Conservation (phyloP, 2,888 invertebrate genomes). For the Aricia artaxerxes region DNA sequence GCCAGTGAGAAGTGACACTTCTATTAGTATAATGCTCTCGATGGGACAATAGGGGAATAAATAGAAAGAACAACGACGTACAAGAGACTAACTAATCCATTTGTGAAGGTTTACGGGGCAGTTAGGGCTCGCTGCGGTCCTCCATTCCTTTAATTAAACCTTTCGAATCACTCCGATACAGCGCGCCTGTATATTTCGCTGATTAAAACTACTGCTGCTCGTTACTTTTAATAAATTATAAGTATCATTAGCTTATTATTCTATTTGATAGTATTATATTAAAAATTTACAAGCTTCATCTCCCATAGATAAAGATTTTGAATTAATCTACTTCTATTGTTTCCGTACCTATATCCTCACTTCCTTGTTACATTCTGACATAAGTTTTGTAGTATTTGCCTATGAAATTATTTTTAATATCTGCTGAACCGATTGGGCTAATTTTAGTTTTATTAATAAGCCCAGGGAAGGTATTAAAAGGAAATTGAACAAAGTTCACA, state of each 20-base stretch:
- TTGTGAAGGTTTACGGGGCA: conserved; percentile 50
- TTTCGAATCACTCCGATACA: conserved; percentile 50
- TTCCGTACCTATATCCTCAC: too few species aligned
- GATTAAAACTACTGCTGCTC: conserved; percentile 35
- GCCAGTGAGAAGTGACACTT: neutral
- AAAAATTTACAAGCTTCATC: neutral
- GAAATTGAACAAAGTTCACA: too few species aligned
- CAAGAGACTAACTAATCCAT: conserved; percentile 73
- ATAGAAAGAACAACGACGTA: conserved; percentile 52
- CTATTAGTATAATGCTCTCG: neutral
- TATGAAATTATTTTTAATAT: too few species aligned
- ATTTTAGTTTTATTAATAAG: too few species aligned
- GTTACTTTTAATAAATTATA: conserved; percentile 35
- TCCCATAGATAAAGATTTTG: neutral
- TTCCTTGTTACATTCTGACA: too few species aligned
- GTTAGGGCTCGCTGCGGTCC: conserved; percentile 47
- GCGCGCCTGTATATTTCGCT: conserved; percentile 42
- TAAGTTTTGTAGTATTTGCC: too few species aligned
- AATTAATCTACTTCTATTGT: neutral
- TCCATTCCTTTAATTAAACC: conserved; percentile 75
- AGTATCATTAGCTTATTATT: conserved; percentile 6
- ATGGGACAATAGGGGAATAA: neutral
- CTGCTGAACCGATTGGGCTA: too few species aligned
- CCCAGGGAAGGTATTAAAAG: too few species aligned
- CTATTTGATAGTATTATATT: neutral